phyloP scores from a whole-genome alignment of 2,888 invertebrate genomes.

The Lasioglossum lativentre region DNA sequence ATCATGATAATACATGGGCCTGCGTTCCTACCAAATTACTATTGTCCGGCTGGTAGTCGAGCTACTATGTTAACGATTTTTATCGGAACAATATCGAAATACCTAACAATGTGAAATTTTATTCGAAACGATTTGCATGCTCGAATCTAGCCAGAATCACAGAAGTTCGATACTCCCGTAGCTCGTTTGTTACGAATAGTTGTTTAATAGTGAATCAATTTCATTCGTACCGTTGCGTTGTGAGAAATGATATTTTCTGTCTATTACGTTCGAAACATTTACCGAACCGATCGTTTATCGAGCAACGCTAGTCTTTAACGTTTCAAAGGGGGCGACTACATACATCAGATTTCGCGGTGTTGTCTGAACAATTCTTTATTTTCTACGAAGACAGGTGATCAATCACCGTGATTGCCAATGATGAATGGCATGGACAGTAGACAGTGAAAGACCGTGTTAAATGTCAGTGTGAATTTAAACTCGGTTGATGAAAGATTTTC shows the following conservation, averaged over 20 bases:
- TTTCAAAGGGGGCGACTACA: conserved; percentile 17
- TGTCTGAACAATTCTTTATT: conserved; percentile 26
- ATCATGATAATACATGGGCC: conserved; percentile 29
- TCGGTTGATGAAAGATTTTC: conserved; percentile 31
- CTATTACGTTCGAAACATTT: conserved; percentile 2
- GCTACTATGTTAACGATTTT: not conserved
- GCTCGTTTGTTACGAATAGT: conserved; percentile 17
- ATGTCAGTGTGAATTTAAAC: conserved; percentile 43
- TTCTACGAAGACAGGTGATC: conserved; percentile 27
- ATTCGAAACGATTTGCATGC: not conserved
- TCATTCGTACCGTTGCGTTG: conserved; percentile 25
- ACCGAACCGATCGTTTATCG: conserved; percentile 23
- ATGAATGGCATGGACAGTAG: conserved; percentile 46
- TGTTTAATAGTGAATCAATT: conserved; percentile 45
- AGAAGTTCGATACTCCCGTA: not conserved
- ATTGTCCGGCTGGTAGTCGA: conserved; percentile 13
- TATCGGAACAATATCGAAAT: not conserved
- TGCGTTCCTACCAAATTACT: conserved; percentile 43
- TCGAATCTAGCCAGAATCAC: not conserved
- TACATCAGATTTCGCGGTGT: conserved; percentile 25
- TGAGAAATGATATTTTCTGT: conserved; percentile 16
- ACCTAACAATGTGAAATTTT: not conserved
- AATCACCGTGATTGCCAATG: conserved; percentile 39
- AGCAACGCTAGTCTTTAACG: not conserved
- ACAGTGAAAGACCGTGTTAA: conserved; percentile 45